Conservation (phyloP, 1,140 invertebrate species). For the Drosophila sechellia region DNA sequence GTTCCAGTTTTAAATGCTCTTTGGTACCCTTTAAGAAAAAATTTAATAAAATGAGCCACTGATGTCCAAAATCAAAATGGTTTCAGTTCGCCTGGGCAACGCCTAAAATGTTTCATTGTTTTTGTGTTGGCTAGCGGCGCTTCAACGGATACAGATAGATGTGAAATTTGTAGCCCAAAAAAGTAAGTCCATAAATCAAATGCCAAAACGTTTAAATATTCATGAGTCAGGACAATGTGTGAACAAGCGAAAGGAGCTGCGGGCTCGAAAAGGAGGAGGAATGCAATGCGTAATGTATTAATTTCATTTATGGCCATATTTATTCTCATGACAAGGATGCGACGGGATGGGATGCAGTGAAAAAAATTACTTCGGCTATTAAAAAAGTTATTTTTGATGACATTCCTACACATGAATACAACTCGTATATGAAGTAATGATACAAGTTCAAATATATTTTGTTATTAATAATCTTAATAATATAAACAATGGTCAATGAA, state of each 20-base stretch:
- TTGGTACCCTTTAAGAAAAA: neutral
- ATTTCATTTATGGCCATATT: conserved; percentile 82
- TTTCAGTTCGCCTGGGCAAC: conserved; percentile 58
- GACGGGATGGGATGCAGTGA: conserved; percentile 31
- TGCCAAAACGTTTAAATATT: conserved; percentile 72
- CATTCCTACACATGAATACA: too few species aligned
- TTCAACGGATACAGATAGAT: conserved; percentile 14
- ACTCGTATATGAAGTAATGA: too few species aligned
- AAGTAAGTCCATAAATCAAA: conserved; percentile 67
- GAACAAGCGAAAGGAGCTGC: conserved; percentile 46
- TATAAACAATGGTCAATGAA: too few species aligned
- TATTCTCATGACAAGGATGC: conserved; percentile 59
- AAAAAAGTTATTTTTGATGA: too few species aligned
- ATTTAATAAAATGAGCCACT: neutral
- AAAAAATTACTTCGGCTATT: too few species aligned
- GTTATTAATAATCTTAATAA: too few species aligned
- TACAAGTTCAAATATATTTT: too few species aligned
- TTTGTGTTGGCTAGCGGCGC: conserved; percentile 42
- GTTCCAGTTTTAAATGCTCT: conserved; percentile 14
- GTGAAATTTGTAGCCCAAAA: conserved; percentile 30
- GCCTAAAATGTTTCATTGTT: conserved; percentile 71
- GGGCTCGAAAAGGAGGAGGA: conserved; percentile 18
- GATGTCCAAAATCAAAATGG: conserved; percentile 31
- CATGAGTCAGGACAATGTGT: conserved; percentile 74
- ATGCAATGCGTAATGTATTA: conserved; percentile 71